Evolutionary conservation across 2,888 invertebrate genomes (phyloP).

Genomic region (Philopedon plagiatum): DNA sequence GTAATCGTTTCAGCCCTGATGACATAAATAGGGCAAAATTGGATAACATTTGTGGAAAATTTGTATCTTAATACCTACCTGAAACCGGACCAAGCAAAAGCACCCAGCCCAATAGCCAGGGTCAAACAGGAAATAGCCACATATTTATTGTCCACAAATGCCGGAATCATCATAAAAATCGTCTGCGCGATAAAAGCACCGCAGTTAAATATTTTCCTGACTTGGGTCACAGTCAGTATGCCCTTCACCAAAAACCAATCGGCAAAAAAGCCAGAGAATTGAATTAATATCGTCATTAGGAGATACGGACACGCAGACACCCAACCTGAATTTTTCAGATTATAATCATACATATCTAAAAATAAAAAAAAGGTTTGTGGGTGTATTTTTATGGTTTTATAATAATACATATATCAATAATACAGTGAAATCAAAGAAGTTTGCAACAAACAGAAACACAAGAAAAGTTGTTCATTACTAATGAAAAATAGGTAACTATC

Average conservation of each 20-base stretch:
- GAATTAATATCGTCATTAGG: constrained; percentile 86
- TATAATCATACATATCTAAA: constrained; percentile 80
- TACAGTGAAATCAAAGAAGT: too few relatives aligned
- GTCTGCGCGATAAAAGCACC: constrained; percentile 84
- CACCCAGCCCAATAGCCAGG: constrained; percentile 52
- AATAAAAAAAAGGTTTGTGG: not conserved
- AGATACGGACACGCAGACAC: constrained; percentile 90
- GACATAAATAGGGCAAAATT: too few relatives aligned
- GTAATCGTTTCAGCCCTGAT: too few relatives aligned
- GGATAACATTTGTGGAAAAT: too few relatives aligned
- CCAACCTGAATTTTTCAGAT: constrained; percentile 85
- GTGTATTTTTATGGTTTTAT: too few relatives aligned
- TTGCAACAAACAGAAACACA: too few relatives aligned
- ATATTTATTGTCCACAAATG: constrained; percentile 76
- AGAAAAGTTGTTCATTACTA: too few relatives aligned
- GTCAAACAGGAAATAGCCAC: constrained; percentile 51
- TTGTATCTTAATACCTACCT: constrained; percentile 46
- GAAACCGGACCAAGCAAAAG: constrained; percentile 53
- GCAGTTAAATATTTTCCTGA: constrained; percentile 78
- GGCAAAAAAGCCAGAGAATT: constrained; percentile 86
- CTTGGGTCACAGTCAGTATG: constrained; percentile 80
- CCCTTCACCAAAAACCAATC: constrained; percentile 80
- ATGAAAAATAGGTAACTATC: too few relatives aligned
- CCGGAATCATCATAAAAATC: constrained; percentile 87
- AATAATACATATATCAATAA: too few relatives aligned